Evolutionary conservation across 2,888 invertebrate genomes (phyloP).

Genomic region (Mystacides longicornis): DNA sequence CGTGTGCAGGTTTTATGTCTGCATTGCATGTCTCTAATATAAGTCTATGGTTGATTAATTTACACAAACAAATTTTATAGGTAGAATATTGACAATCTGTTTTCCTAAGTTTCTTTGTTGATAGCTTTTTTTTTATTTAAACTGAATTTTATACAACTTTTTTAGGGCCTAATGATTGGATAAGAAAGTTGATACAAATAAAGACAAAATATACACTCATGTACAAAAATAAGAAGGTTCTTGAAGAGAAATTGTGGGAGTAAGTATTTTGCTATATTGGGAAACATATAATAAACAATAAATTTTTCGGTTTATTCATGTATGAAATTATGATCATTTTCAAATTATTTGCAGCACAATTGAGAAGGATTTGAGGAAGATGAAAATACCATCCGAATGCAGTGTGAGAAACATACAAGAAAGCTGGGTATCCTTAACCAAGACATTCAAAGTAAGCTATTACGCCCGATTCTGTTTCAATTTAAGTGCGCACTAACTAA

Average conservation of each 20-base stretch:
- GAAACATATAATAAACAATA: background rate
- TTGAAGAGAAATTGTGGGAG: slow-evolving; percentile 22
- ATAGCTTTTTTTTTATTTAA: no score
- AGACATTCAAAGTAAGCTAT: slow-evolving; percentile 19
- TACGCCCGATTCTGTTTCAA: background rate
- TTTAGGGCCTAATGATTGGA: slow-evolving; percentile 23
- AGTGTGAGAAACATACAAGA: slow-evolving; percentile 16
- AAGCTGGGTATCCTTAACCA: slow-evolving; percentile 18
- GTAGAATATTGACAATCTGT: no score
- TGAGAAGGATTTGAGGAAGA: slow-evolving; percentile 15
- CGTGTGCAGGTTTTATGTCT: no score
- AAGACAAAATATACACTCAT: slow-evolving; percentile 10
- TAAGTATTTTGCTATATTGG: slow-evolving; percentile 8
- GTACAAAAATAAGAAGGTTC: slow-evolving; percentile 3
- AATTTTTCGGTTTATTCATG: background rate
- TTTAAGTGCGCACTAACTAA: no score
- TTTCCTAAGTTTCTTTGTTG: no score
- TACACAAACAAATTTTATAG: no score
- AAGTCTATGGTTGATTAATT: no score
- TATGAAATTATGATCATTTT: background rate
- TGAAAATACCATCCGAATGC: slow-evolving; percentile 13
- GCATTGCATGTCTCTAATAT: no score
- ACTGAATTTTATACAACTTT: background rate
- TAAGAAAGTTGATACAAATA: slow-evolving; percentile 17
- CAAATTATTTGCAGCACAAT: slow-evolving; percentile 10